Percentiles rank a stretch among this genome's conserved stretches.
These are phyloP conservation scores for Synergus laeviventris DNA, from an alignment of 2,888 invertebrate genomes.

Conservation along the genomic window DNA sequence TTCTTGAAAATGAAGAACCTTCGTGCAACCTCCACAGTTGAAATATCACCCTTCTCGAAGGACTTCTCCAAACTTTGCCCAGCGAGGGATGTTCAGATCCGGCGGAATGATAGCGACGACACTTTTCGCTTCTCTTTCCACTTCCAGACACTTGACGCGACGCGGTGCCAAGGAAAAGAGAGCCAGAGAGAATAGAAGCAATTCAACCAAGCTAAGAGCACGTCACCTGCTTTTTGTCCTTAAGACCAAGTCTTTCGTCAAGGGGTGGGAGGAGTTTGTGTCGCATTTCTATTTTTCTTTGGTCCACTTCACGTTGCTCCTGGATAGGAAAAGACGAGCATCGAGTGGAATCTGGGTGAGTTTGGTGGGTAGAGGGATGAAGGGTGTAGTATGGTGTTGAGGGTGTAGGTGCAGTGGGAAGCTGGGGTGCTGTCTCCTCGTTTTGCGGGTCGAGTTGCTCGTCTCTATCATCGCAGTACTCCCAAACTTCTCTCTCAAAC, in stretches of 20 bases:
- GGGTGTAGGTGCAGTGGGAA: constrained; percentile 45
- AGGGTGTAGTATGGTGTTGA: constrained; percentile 58
- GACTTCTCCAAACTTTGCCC: constrained; percentile 46
- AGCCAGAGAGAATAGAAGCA: constrained; percentile 50
- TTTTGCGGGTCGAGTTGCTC: constrained; percentile 67
- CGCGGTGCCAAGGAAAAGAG: neutral
- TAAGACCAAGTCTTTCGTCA: constrained; percentile 57
- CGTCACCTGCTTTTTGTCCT: constrained; percentile 64
- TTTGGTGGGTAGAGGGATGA: constrained; percentile 59
- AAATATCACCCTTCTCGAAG: constrained; percentile 45
- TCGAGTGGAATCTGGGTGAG: constrained; percentile 65
- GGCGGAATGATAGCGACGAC: constrained; percentile 44
- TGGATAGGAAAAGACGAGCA: constrained; percentile 49
- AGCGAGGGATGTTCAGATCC: constrained; percentile 42
- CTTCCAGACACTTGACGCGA: neutral
- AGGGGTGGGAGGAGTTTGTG: constrained; percentile 20
- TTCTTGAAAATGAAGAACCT: constrained; percentile 42
- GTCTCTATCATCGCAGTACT: constrained; percentile 67
- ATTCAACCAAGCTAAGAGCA: constrained; percentile 58
- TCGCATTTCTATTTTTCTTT: constrained; percentile 68
- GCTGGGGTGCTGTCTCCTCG: constrained; percentile 63
- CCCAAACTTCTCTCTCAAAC: constrained; percentile 49
- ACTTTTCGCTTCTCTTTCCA: constrained; percentile 43
- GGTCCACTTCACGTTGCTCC: constrained; percentile 62
- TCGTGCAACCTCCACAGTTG: constrained; percentile 31